A percentile compares a stretch with the other conserved stretches of the same genome.
phyloP scores from a whole-genome alignment of 2,888 invertebrate genomes.

The Agriopis aurantiaria region DNA sequence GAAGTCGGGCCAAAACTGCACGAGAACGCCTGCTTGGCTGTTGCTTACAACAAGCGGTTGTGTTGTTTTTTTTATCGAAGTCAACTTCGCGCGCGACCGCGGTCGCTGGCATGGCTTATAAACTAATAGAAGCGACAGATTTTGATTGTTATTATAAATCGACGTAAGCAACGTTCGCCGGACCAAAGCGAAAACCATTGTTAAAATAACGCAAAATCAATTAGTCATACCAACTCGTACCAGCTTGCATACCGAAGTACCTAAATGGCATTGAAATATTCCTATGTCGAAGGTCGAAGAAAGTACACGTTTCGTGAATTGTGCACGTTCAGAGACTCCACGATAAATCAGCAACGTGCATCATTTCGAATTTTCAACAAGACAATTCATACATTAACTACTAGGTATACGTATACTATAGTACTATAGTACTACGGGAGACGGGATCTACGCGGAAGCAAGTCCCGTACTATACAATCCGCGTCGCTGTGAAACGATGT shows the following conservation, averaged over 20 bases:
- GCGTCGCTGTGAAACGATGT: too few relatives aligned
- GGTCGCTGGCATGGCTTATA: constrained; percentile 41
- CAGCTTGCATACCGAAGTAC: neutral
- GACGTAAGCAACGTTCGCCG: neutral
- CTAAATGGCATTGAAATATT: neutral
- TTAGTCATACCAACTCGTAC: neutral
- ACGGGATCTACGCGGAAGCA: too few relatives aligned
- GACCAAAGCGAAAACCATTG: constrained; percentile 3
- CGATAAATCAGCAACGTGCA: too few relatives aligned
- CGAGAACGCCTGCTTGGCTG: constrained; percentile 51
- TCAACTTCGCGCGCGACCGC: constrained; percentile 54
- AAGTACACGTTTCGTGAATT: too few relatives aligned
- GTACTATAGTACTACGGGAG: too few relatives aligned
- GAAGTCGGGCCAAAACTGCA: constrained; percentile 65
- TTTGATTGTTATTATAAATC: constrained; percentile 5
- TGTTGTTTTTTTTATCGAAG: constrained; percentile 72
- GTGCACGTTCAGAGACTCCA: too few relatives aligned
- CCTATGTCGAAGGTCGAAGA: too few relatives aligned
- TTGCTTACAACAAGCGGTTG: constrained; percentile 59
- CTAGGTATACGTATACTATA: too few relatives aligned
- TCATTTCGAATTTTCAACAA: too few relatives aligned
- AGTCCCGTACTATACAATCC: too few relatives aligned
- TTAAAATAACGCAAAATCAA: constrained; percentile 7
- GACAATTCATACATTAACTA: too few relatives aligned
- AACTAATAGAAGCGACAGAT: constrained; percentile 55